Conservation (phyloP, 2,888 invertebrate genomes). For the Tetragnatha montana region DNA sequence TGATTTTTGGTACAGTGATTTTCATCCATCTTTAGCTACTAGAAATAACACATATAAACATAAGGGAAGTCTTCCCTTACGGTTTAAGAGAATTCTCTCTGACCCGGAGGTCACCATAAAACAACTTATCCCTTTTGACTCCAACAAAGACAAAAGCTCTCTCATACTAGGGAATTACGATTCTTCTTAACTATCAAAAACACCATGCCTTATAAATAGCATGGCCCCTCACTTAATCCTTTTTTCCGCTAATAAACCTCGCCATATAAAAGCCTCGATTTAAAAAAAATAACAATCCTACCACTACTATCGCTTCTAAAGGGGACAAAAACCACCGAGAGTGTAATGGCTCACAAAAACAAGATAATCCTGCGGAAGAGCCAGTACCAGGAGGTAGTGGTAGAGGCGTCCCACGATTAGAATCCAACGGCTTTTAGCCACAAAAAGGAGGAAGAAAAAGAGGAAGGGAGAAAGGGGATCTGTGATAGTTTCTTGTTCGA, state of each 20-base stretch:
- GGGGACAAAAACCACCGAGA: no score
- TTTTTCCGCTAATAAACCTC: constrained; percentile 55
- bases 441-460: constrained; percentile 1
- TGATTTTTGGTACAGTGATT: no score
- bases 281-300: no score
- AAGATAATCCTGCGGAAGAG: background rate
- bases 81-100: no score
- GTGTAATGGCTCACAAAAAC: constrained; percentile 10
- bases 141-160: background rate
- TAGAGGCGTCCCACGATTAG: constrained; percentile 34
- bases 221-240: constrained; percentile 36
- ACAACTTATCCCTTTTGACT: background rate
- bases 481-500: constrained; percentile 24
- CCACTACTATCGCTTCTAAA: no score
- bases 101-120: no score
- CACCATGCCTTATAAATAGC: constrained; percentile 30
- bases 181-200: constrained; percentile 1
- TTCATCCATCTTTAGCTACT: no score
- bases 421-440: constrained; percentile 6
- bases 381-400: constrained; percentile 16
- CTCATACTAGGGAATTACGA: background rate
- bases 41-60: no score
- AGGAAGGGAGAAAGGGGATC: constrained; percentile 3
- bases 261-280: background rate
- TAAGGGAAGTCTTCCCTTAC: no score